Conservation (phyloP, 2,797 vertebrate species). For the Amblyraja radiata region DNA sequence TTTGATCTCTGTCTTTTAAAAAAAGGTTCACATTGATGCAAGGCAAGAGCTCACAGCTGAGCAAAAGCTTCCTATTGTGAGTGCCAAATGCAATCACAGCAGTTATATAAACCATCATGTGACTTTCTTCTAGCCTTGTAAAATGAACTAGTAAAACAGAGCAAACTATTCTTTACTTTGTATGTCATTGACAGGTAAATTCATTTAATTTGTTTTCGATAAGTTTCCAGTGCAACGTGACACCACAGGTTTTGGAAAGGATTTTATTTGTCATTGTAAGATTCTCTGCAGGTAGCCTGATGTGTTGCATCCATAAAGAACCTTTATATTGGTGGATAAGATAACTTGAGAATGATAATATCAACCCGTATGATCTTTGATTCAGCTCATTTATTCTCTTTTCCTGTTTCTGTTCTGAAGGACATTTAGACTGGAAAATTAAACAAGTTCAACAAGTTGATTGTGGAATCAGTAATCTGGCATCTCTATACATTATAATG, state of each 20-base stretch:
- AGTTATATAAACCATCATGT: neutral
- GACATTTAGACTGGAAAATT: neutral
- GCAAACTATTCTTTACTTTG: neutral
- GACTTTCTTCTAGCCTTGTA: neutral
- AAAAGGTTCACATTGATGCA: neutral
- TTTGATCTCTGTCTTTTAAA: neutral
- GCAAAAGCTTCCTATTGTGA: neutral
- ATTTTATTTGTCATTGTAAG: neutral
- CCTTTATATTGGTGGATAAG: neutral
- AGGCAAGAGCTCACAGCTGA: neutral
- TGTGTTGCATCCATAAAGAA: slow-evolving; percentile 20
- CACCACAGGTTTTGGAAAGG: neutral
- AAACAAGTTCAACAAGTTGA: neutral
- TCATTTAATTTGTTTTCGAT: neutral
- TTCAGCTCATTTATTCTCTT: slow-evolving; percentile 25
- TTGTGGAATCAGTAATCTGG: neutral
- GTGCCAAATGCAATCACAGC: neutral
- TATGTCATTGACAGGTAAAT: neutral
- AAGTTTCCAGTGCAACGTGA: neutral
- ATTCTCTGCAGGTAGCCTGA: neutral
- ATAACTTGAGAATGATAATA: slow-evolving; percentile 23
- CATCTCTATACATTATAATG: neutral
- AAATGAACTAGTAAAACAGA: neutral
- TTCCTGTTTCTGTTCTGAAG: slow-evolving; percentile 8
- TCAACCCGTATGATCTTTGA: neutral